These are phyloP conservation scores for Plodia interpunctella DNA, from an alignment of 1,140 invertebrate genomes.

Conservation along the genomic window DNA sequence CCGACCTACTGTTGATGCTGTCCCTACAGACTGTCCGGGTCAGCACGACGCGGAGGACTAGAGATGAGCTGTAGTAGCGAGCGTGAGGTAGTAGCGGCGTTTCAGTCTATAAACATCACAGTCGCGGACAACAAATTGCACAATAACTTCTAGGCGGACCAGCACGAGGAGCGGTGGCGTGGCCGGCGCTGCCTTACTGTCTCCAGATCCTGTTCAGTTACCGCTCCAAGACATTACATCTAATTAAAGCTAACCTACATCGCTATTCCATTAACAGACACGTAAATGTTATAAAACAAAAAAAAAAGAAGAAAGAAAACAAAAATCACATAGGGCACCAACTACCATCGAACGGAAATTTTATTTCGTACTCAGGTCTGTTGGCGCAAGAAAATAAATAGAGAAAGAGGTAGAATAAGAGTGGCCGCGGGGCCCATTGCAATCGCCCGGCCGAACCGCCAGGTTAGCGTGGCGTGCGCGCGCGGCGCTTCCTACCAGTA, in stretches of 20 bases:
- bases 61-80: constrained; percentile 66
- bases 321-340: constrained; percentile 68
- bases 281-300: constrained; percentile 71
- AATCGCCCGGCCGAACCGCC: constrained; percentile 73
- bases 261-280: constrained; percentile 66
- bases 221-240: constrained; percentile 53
- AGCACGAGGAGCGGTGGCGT: constrained; percentile 39
- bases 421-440: constrained; percentile 74
- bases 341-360: constrained; percentile 64
- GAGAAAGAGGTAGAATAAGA: constrained; percentile 68
- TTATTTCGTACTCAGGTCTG: constrained; percentile 57
- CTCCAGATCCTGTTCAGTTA: constrained; percentile 47
- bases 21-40: constrained; percentile 26
- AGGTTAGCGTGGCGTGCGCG: constrained; percentile 61
- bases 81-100: constrained; percentile 75
- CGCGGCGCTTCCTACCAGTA: constrained; percentile 65
- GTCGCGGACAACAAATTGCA: constrained; percentile 75
- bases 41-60: constrained; percentile 62
- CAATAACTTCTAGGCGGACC: constrained; percentile 64
- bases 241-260: constrained; percentile 71
- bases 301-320: constrained; percentile 67
- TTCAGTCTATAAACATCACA: constrained; percentile 77
- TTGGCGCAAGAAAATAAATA: constrained; percentile 69
- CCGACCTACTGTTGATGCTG: background rate
- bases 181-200: constrained; percentile 40